These are phyloP conservation scores for Caenorhabditis brenneri DNA, from an alignment of 1,140 invertebrate species.

Conservation along the genomic window DNA sequence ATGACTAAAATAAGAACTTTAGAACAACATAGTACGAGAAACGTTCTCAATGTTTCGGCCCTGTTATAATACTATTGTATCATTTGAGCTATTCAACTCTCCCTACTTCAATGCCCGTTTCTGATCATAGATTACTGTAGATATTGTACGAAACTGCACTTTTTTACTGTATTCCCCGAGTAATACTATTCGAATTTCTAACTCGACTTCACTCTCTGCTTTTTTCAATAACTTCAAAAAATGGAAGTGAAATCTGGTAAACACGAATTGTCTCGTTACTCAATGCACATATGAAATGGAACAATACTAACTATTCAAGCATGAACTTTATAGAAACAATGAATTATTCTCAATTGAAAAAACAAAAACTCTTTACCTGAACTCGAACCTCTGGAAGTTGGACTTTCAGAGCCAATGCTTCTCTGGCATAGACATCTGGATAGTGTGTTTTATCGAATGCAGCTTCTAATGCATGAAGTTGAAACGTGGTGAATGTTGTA, in stretches of 20 bases:
- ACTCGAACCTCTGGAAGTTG: slow-evolving; percentile 94
- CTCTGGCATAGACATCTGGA: slow-evolving; percentile 91
- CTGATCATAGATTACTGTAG: too few relatives aligned
- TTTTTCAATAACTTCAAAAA: background rate
- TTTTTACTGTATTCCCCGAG: too few relatives aligned
- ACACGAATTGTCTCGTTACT: background rate
- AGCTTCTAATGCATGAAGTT: slow-evolving; percentile 76
- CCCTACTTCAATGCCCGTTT: too few relatives aligned
- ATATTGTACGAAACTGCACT: too few relatives aligned
- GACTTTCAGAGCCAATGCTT: slow-evolving; percentile 94
- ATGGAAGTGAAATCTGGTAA: background rate
- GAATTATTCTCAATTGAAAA: background rate
- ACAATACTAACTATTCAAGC: slow-evolving; percentile 16
- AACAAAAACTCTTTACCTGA: slow-evolving; percentile 78
- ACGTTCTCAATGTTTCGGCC: too few relatives aligned
- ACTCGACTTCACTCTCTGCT: too few relatives aligned
- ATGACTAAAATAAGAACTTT: too few relatives aligned
- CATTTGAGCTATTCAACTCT: too few relatives aligned
- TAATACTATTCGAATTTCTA: too few relatives aligned
- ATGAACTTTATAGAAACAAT: background rate
- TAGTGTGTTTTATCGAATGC: slow-evolving; percentile 79
- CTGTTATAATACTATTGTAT: too few relatives aligned
- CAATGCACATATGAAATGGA: background rate
- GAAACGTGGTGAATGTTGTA: slow-evolving; percentile 92
- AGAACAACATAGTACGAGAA: too few relatives aligned